Percentiles rank a stretch among this genome's conserved stretches.
Conservation (phyloP, 2,888 invertebrate species). For the Polyommatus icarus region DNA sequence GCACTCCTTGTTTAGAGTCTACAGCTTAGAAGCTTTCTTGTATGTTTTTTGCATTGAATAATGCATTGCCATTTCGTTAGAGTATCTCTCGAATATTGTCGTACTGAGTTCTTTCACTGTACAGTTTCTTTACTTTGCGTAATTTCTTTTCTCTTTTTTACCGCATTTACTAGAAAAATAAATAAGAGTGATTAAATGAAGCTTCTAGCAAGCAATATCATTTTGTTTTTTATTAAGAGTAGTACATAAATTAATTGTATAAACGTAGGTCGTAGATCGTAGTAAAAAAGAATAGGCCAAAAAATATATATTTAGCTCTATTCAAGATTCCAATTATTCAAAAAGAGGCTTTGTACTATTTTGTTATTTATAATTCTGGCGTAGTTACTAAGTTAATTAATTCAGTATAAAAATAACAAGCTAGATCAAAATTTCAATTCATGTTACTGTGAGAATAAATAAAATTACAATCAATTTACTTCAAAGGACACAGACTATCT, state of each 20-base stretch:
- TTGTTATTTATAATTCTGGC: too few relatives aligned
- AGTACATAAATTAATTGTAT: too few relatives aligned
- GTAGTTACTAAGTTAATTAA: too few relatives aligned
- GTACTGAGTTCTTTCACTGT: not conserved
- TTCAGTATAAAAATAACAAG: not conserved
- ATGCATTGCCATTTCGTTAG: conserved; percentile 15
- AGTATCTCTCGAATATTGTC: not conserved
- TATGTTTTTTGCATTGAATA: conserved; percentile 29
- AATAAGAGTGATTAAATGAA: not conserved
- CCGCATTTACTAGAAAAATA: not conserved
- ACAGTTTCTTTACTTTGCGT: not conserved
- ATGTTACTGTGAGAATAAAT: not conserved
- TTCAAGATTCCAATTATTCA: not conserved
- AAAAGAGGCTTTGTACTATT: not conserved
- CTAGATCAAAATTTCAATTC: not conserved
- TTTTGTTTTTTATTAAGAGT: too few relatives aligned
- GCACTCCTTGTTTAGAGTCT: conserved; percentile 45
- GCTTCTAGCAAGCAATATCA: too few relatives aligned
- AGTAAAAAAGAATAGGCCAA: too few relatives aligned
- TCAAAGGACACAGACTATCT: not conserved
- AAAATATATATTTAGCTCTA: too few relatives aligned
- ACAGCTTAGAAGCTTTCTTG: conserved; percentile 41
- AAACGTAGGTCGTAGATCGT: too few relatives aligned
- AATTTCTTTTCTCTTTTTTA: not conserved
- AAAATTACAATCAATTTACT: not conserved